Conservation (phyloP, 2,888 invertebrate species). For the Exephanes ischioxanthus region DNA sequence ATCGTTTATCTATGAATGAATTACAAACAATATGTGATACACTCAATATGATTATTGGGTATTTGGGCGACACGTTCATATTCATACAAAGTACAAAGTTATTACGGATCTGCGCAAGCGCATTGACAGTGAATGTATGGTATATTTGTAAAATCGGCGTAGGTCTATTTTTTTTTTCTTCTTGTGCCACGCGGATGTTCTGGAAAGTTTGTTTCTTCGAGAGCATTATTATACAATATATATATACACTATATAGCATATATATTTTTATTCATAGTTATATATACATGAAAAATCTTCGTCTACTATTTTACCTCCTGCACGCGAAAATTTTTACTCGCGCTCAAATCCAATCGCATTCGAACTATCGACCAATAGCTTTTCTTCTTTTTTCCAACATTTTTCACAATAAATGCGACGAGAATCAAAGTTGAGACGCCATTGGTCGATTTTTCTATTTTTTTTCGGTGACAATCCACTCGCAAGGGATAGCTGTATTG, state of each 20-base stretch:
- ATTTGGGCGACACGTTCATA: conserved; percentile 60
- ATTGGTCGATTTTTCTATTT: background rate
- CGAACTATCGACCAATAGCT: background rate
- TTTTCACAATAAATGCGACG: background rate
- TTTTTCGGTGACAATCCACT: background rate
- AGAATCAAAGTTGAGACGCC: background rate
- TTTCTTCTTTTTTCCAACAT: background rate
- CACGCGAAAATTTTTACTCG: background rate
- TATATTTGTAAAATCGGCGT: conserved; percentile 39
- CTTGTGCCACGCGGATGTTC: conserved; percentile 2
- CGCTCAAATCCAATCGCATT: background rate
- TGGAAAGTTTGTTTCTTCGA: conserved; percentile 40
- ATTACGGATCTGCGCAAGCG: conserved; percentile 28
- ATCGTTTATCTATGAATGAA: conserved; percentile 52
- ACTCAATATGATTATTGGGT: conserved; percentile 67
- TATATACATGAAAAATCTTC: conserved; percentile 13
- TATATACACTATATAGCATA: conserved; percentile 18
- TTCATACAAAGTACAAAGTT: conserved; percentile 68
- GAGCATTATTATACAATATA: conserved; percentile 49
- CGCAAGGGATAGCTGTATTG: background rate
- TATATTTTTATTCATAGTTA: conserved; percentile 13
- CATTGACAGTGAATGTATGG: conserved; percentile 38
- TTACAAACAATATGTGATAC: conserved; percentile 66
- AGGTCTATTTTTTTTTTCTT: conserved; percentile 1
- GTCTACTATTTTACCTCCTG: conserved; percentile 2